A percentile compares a stretch with the other conserved stretches of the same genome.
phyloP scores from a whole-genome alignment of 2,797 vertebrate species.

The Hipposideros larvatus region DNA sequence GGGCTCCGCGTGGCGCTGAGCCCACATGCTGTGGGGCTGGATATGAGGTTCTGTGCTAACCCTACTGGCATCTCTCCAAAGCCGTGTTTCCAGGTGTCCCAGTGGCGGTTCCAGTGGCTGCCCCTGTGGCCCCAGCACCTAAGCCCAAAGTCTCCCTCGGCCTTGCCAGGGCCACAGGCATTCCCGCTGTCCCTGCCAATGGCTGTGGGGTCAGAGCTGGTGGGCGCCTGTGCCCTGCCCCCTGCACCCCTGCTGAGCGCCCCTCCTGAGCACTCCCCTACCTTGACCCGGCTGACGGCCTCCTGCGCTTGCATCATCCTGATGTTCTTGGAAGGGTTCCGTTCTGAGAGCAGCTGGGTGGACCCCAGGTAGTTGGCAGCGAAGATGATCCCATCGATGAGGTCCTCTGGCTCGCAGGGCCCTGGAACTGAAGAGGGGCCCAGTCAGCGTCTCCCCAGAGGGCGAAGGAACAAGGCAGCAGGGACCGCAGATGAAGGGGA shows the following conservation, averaged over 20 bases:
- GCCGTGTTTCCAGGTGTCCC: background rate
- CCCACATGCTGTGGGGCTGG: too few species aligned
- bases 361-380: conserved; percentile 99
- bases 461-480: background rate
- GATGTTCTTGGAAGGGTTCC: conserved; percentile 99
- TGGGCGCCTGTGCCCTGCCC: too few species aligned
- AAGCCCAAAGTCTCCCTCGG: background rate
- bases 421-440: conserved; percentile 93
- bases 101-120: background rate
- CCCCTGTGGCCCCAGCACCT: background rate
- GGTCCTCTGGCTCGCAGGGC: conserved; percentile 98
- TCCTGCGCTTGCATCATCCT: conserved; percentile 99
- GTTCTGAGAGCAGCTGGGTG: conserved; percentile 98
- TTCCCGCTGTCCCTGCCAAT: background rate
- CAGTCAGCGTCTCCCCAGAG: conserved; percentile 60
- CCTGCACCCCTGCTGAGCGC: too few species aligned
- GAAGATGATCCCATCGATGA: conserved; percentile 99
- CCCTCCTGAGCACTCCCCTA: conserved; percentile 79
- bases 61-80: too few species aligned
- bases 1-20: too few species aligned
- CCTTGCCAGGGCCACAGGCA: background rate
- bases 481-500: background rate
- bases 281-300: conserved; percentile 99
- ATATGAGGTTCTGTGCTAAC: too few species aligned
- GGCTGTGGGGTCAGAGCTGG: background rate